Conservation (phyloP, 2,888 invertebrate species). For the Parascotia fuliginaria region DNA sequence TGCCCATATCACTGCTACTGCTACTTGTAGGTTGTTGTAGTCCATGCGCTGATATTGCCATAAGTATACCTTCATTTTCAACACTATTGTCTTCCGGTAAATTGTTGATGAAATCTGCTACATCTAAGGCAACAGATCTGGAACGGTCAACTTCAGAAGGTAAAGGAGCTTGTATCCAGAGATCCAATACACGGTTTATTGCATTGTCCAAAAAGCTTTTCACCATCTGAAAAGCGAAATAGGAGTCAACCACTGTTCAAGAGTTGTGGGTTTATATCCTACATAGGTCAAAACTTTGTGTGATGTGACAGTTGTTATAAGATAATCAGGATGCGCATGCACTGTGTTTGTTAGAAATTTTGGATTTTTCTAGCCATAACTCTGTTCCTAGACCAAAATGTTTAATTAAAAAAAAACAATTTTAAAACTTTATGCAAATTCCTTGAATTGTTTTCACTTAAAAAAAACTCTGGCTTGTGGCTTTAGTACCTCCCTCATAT, state of each 20-base stretch:
- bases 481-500: too few species aligned
- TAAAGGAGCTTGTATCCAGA: slow-evolving; percentile 82
- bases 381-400: too few species aligned
- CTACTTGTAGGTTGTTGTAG: slow-evolving; percentile 78
- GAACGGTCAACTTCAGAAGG: slow-evolving; percentile 69
- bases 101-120: slow-evolving; percentile 84
- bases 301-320: too few species aligned
- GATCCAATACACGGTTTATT: slow-evolving; percentile 88
- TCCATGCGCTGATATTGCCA: slow-evolving; percentile 91
- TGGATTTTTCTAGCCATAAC: too few species aligned
- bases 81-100: slow-evolving; percentile 85
- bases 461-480: too few species aligned
- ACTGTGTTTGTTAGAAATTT: too few species aligned
- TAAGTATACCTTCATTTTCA: slow-evolving; percentile 90
- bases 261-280: not conserved
- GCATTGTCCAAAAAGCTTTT: slow-evolving; percentile 89
- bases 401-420: too few species aligned
- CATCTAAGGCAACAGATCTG: slow-evolving; percentile 68
- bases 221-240: slow-evolving; percentile 77
- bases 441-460: too few species aligned
- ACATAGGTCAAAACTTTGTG: too few species aligned
- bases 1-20: slow-evolving; percentile 28
- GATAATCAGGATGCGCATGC: too few species aligned
- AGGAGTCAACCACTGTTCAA: not conserved
- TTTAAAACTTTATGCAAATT: too few species aligned